Base-by-base conservation (phyloP, 2,797 vertebrate species). In the Hypotaenidia okinawae region DNA sequence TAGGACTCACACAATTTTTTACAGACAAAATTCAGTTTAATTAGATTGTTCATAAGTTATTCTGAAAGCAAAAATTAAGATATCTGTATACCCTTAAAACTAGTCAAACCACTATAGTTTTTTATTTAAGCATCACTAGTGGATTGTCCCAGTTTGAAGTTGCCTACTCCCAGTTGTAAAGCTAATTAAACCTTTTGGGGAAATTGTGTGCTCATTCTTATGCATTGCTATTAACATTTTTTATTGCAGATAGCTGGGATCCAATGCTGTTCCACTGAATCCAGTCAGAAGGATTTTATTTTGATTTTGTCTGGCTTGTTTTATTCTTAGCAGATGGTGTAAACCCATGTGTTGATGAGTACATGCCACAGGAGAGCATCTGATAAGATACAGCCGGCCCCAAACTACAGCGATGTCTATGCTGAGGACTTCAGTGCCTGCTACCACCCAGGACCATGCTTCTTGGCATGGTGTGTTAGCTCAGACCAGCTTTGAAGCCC, bases 261-360 rank as follows among this genome's bases (percentile, higher is more conserved):
- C 72, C 61, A 94, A 90, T 0, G 5, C 70, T 35, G 82, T 82
- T 90, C 69, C 86, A 87, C 86, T 16, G 51, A 89, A 92, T 70
- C 75, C 76, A 94, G 70, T 94, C 82, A 76, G 81, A 92, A 94
- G 55, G 77, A 84, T 84, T 95, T 96, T 96, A 93, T 94, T 95
- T 94, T 90, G 92, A 95, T 93, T 93, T 94, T 95, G 72, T 84
- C 93, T 96, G 95, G 90, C 94, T 97, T 96, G 76, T 96, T 96
- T 93, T 89, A 80, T 73, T 94, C 91, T 94, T 86, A 90, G 87
- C 95, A 97, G 94, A 95, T 93, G 94, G 89, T 79, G 14, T 85
- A 91, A 94, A 78, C 66, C 79, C 77, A 86, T 90, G 78, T 79
- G 84, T 84, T 94, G 85, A 67, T 63, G 39, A 94, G 67, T 88